Evolutionary conservation across 2,888 invertebrate genomes (phyloP), one percentile per base, ranked within the genome.

Genomic region (Acanthosoma haemorrhoidale): DNA sequence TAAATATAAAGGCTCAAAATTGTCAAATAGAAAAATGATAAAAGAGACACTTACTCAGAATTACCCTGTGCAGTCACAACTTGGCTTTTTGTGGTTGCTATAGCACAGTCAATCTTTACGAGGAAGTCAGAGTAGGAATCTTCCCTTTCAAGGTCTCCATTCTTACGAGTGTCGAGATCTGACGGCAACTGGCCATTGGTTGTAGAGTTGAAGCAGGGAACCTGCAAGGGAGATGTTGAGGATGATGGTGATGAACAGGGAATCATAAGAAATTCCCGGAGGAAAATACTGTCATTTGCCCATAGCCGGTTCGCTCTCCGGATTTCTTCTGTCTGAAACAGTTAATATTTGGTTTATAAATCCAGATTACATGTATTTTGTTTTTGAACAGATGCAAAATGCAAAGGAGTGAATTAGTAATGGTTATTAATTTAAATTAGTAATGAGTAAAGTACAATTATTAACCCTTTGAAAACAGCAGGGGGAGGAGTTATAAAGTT

Each of bases 261-360:
- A 79, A 96, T 92, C 79, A 94, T 84, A 76, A 96, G 84, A 81
- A 87, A 88, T 80, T 94, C 92, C 75, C 94, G 86, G 77, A 96
- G 84, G 84, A 94, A 95, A 79, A 96, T 85, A 84, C 94, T 95
- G 81, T 96, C 96, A 68, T 92, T 88, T 36, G 94, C 92, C 85
- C 94, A 96, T 73, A 96, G 83, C 77, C 92, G 88, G 81, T 96
- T 96, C 70, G 89, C 90, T 78, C 95, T 85, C 77, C 95, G 87
- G 79, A 96, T 92, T 82, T 94, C 92, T 83, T 96, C 96, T 80
- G 93, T 95, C 96, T 96, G 83, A 67, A 85, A 85, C 75, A 78
- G 78, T 78, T n/a, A n/a, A n/a, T n/a, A n/a, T n/a, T n/a, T n/a
- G n/a, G n/a, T n/a, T n/a, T n/a, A n/a, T n/a, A n/a, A n/a, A n/a